Percentiles rank a stretch among this genome's conserved stretches.
Evolutionary conservation across 2,113 vertebrate species (phyloP).

Genomic region (Regulus satrapa): DNA sequence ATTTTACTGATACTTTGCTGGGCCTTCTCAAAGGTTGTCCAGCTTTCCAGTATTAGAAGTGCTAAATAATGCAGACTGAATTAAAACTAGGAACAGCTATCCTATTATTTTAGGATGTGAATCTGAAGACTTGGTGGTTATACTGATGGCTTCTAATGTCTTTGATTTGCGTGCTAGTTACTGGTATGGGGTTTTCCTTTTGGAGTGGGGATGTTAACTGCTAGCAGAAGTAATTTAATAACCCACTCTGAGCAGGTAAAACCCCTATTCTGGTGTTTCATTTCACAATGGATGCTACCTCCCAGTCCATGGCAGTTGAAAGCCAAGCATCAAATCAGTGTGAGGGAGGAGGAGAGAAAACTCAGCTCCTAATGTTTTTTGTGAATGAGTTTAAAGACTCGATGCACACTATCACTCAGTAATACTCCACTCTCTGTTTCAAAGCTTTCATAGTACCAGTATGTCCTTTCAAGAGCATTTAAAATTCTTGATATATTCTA

Average conservation of each 20-base stretch:
- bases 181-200: neutral
- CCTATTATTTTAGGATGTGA: neutral
- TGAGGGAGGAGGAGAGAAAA: neutral
- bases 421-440: neutral
- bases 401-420: neutral
- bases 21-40: neutral
- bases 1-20: neutral
- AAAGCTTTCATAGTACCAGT: neutral
- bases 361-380: neutral
- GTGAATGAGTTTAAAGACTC: constrained; percentile 20
- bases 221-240: neutral
- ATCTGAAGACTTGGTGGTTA: neutral
- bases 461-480: constrained; percentile 47
- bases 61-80: neutral
- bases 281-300: neutral
- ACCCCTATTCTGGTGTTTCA: neutral
- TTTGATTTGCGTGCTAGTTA: neutral
- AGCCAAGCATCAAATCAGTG: neutral
- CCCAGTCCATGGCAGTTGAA: neutral
- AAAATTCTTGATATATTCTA: constrained; percentile 48
- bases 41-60: constrained; percentile 9
- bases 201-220: neutral
- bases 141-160: neutral
- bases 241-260: neutral
- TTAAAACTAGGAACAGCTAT: neutral